Conservation (phyloP, 2,113 vertebrate genomes). For the Anoura caudifer region DNA sequence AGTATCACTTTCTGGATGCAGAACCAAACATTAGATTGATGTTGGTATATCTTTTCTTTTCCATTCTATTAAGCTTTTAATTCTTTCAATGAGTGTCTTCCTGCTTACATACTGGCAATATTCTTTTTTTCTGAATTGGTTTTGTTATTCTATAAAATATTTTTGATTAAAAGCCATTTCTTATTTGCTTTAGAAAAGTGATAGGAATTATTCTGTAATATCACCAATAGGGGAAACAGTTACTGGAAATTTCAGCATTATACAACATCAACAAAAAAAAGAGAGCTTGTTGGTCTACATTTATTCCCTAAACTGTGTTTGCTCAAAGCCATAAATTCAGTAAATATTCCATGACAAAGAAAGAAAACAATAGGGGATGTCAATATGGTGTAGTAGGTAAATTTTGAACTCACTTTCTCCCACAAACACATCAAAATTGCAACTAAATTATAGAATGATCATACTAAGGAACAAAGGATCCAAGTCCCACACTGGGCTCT, state of each 20-base stretch:
- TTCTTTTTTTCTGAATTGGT: not conserved
- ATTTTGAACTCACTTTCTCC: not conserved
- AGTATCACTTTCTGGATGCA: constrained; percentile 35
- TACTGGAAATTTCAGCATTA: constrained; percentile 31
- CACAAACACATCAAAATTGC: not conserved
- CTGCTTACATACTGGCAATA: not conserved
- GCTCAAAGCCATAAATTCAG: constrained; percentile 25
- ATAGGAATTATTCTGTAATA: constrained; percentile 51
- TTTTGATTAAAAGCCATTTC: constrained; percentile 49
- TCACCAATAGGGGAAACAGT: not conserved
- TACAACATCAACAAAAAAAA: constrained; percentile 49
- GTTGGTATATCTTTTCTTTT: constrained; percentile 29
- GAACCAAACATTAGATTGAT: constrained; percentile 31
- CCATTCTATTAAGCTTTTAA: constrained; percentile 52
- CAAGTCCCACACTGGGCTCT: not conserved
- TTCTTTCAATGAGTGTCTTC: constrained; percentile 34
- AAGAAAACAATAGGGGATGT: not conserved
- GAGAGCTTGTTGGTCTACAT: not conserved
- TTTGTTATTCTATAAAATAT: constrained; percentile 40
- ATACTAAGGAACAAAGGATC: not conserved
- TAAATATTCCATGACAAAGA: constrained; percentile 46
- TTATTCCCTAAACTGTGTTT: constrained; percentile 24
- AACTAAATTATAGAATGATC: not conserved
- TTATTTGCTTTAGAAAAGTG: constrained; percentile 51
- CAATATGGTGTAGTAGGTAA: not conserved